Evolutionary conservation across 53 echinoderm and acorn worm species (phyloP), one percentile per base, ranked within the genome.

Genomic region (Mesocentrotus franciscanus): DNA sequence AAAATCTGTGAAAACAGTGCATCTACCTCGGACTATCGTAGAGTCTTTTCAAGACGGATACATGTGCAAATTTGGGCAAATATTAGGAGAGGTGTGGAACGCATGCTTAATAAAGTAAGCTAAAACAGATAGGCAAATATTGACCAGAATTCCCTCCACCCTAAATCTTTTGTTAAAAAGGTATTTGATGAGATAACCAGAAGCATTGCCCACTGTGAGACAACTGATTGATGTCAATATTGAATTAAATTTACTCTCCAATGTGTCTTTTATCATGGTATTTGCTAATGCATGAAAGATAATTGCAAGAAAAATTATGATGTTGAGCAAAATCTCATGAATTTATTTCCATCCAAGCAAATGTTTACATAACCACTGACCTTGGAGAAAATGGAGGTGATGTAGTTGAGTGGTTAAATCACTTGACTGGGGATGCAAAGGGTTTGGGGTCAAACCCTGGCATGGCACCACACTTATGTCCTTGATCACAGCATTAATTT

Each of bases 141-240:
- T 81, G 76, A 76, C 76, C 9, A 8, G 81, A 39, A 39, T 39
- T 81, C 81, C 39, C 81, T 39, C 42, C 81, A 42, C 22, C 20
- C 36, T 22, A 39, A 42, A 42, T 81, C 36, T 81, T 33, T 81
- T 36, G 33, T 81, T 33, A 76, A 75, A 14, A 30, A 32, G 30
- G 33, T 32, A 81, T 81, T 81, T 36, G 39, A 81, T 8, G 81
- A 81, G 42, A 81, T 81, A 81, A 81, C 42, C 20, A 39, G 20
- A 39, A 81, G 81, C 33, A 42, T 14, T 16, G 22, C 36, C 42
- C 42, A 42, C 42, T 39, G 81, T 81, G 42, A 81, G 42, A 42
- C 81, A 81, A 81, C 17, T 81, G 81, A 81, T 81, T 42, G 81
- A 33, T 81, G 81, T 81, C 81, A 81, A 81, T 81, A 81, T 81